Percentiles rank a stretch among this genome's conserved stretches.
Conservation (phyloP, 2,797 vertebrate genomes). For the Tragelaphus oryx region DNA sequence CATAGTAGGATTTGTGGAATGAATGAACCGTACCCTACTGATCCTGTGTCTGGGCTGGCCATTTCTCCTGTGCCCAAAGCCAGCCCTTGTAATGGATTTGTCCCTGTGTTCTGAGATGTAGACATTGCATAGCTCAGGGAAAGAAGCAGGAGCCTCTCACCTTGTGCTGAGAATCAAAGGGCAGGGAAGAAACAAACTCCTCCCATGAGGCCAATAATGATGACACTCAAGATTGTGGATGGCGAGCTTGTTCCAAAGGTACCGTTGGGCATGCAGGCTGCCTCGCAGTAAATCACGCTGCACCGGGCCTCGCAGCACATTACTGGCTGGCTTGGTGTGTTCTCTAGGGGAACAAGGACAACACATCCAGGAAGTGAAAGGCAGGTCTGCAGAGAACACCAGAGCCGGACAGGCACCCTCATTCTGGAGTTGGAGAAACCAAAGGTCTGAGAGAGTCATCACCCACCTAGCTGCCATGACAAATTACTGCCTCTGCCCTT, state of each 20-base stretch:
- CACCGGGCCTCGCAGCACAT: background rate
- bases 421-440: background rate
- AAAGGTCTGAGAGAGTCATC: background rate
- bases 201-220: constrained; percentile 25
- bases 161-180: constrained; percentile 51
- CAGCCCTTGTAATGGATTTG: background rate
- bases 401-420: background rate
- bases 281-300: background rate
- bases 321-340: background rate
- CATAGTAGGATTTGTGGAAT: background rate
- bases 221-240: constrained; percentile 43
- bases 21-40: background rate
- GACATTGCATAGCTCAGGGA: background rate
- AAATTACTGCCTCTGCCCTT: background rate
- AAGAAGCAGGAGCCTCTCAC: constrained; percentile 22
- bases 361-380: background rate
- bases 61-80: background rate
- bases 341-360: background rate
- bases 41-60: too few relatives aligned
- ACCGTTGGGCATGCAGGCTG: background rate
- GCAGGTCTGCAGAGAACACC: background rate
- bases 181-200: constrained; percentile 53
- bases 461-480: background rate
- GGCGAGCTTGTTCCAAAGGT: background rate
- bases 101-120: background rate